Percentiles rank a stretch among this genome's conserved stretches.
phyloP scores from a whole-genome alignment of 2,113 vertebrate species.

The Atrichornis clamosus region DNA sequence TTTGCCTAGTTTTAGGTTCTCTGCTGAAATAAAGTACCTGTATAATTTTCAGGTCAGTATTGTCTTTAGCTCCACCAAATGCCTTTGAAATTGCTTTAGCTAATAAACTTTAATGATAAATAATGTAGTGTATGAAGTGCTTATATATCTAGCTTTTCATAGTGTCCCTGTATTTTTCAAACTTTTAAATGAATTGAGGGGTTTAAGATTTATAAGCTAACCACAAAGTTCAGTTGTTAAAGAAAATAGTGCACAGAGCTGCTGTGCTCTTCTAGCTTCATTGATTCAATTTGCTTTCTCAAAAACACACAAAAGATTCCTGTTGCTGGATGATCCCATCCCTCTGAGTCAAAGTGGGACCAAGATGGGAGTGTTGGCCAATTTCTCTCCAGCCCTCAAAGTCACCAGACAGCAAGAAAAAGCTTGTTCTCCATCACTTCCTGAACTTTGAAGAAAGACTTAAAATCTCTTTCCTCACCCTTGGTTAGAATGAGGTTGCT shows the following conservation, averaged over 20 bases:
- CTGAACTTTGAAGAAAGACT: neutral
- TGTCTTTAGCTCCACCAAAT: neutral
- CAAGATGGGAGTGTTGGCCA: neutral
- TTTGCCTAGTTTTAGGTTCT: slow-evolving; percentile 10
- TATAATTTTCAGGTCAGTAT: neutral
- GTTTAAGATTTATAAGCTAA: neutral
- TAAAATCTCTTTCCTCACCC: neutral
- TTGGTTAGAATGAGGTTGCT: neutral
- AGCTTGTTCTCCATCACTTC: neutral
- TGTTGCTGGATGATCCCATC: neutral
- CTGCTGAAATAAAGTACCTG: neutral
- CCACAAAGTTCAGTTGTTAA: neutral
- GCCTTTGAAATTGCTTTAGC: neutral
- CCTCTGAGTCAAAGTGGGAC: neutral
- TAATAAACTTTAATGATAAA: neutral
- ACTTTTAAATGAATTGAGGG: neutral
- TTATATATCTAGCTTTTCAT: neutral
- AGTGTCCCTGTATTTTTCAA: neutral
- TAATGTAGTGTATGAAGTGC: neutral
- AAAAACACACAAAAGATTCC: neutral
- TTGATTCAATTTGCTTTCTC: neutral
- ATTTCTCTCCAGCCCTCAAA: neutral
- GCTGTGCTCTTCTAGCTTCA: neutral
- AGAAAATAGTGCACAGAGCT: neutral
- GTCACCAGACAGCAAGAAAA: neutral